Evolutionary conservation across 1,140 invertebrate species (phyloP).

Genomic region (Neelides sp.): DNA sequence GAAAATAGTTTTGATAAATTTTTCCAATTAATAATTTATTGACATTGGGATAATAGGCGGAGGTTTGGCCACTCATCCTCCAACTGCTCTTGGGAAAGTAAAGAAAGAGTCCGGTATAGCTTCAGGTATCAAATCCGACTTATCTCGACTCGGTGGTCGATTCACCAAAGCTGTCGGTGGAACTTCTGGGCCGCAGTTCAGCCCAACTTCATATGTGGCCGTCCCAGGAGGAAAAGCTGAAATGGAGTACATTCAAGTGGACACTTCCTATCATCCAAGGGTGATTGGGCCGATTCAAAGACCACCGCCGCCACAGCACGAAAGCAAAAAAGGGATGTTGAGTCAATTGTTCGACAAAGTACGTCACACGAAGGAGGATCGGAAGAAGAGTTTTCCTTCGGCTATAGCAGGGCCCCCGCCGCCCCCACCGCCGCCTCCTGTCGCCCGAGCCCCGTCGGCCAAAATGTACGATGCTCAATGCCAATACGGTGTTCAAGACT

Average conservation of each 20-base stretch:
- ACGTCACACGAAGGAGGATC: constrained; percentile 23
- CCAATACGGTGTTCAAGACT: constrained; percentile 15
- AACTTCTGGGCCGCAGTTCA: too few species aligned
- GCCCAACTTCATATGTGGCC: constrained; percentile 1
- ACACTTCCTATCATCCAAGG: constrained; percentile 23
- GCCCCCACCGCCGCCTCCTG: constrained; percentile 24
- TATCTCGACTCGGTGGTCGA: constrained; percentile 17
- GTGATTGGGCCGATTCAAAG: background rate
- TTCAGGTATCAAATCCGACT: constrained; percentile 14
- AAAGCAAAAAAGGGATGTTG: constrained; percentile 37
- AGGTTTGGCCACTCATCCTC: too few species aligned
- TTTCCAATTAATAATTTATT: too few species aligned
- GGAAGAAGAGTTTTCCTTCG: constrained; percentile 26
- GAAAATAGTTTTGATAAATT: too few species aligned
- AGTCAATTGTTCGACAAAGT: constrained; percentile 44
- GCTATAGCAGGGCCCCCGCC: constrained; percentile 1
- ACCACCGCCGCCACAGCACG: background rate
- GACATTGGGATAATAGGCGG: too few species aligned
- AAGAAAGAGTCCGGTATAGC: constrained; percentile 17
- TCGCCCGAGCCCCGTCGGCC: constrained; percentile 12
- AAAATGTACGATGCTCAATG: constrained; percentile 30
- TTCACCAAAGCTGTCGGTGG: constrained; percentile 22
- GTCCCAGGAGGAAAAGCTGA: constrained; percentile 6
- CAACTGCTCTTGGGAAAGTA: too few species aligned
- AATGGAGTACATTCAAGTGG: constrained; percentile 30